These are phyloP conservation scores for Diglossa brunneiventris DNA, from an alignment of 2,113 vertebrate genomes.

Conservation along the genomic window DNA sequence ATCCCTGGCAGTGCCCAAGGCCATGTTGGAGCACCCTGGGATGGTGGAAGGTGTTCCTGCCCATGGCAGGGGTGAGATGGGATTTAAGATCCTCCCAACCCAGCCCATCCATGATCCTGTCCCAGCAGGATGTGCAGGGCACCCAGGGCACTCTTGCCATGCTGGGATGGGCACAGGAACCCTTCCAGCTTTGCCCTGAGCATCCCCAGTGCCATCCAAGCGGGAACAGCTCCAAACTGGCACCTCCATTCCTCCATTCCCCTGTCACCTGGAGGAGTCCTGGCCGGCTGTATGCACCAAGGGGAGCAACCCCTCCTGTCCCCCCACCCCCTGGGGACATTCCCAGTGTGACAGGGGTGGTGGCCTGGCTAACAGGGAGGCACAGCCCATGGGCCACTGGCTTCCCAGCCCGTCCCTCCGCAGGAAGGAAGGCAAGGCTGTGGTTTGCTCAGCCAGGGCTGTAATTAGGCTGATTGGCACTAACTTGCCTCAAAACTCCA, in stretches of 20 bases:
- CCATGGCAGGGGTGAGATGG: background rate
- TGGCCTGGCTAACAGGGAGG: background rate
- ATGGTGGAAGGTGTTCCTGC: fast-evolving
- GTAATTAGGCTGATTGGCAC: slow-evolving; percentile 58
- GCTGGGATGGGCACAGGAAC: background rate
- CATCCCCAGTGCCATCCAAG: background rate
- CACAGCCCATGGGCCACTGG: background rate
- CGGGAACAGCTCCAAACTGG: background rate
- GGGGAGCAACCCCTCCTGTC: background rate
- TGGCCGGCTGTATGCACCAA: fast-evolving
- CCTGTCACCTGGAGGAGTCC: background rate
- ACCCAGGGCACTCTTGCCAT: fast-evolving
- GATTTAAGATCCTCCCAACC: background rate
- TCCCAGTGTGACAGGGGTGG: fast-evolving
- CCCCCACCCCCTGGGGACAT: fast-evolving
- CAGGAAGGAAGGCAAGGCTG: slow-evolving; percentile 14
- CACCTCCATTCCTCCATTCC: background rate
- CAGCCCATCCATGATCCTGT: fast-evolving
- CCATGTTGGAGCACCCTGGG: fast-evolving
- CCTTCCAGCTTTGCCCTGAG: background rate
- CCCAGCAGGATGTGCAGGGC: background rate
- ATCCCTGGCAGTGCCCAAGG: background rate
- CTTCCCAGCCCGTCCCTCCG: background rate
- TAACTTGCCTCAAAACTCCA: background rate
- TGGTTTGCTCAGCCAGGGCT: slow-evolving; percentile 3